Evolutionary conservation across 2,888 invertebrate species (phyloP), one percentile per base, ranked within the genome.

Genomic region (Spialia ferax): DNA sequence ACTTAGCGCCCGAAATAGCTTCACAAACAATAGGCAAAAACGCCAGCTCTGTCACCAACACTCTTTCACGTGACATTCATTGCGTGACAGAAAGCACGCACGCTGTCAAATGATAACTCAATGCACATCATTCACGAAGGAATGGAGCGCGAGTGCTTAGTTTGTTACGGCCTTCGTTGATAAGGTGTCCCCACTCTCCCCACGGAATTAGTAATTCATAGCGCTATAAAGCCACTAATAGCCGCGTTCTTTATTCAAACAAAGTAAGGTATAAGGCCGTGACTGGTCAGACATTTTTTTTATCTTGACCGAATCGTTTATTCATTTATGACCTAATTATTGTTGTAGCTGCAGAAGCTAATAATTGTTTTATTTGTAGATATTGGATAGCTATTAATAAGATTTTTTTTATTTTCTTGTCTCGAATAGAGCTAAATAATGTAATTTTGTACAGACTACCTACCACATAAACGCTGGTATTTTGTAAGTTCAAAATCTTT

Each of bases 51-150:
- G 38, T 38, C n/a, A 38, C 38, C 38, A 3, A 4, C 38, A 38
- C 38, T 3, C 38, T n/a, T 8, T n/a, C 0, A n/a, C 5, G 8
- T 45, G 8, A 45, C 45, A 45, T 45, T 45, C 76, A 79, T 91
- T 82, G 92, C 93, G 93, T 92, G 93, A 89, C 92, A 74, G 64
- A 55, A 70, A 55, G 72, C 78, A 92, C 93, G 92, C 92, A 91
- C 88, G 79, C 91, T 93, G 93, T 93, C 93, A 93, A 93, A 93
- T 92, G 93, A 93, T 93, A 93, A 93, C 91, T 88, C 82, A 78
- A 86, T 78, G 91, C 91, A 92, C 90, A 93, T 93, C 93, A 93
- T 92, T 93, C 90, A 77, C 75, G 74, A 74, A 86, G 83, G 85
- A 90, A 91, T 88, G 86, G 86, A 87, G 77, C 76, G 76, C 76